Conservation (phyloP, 2,797 vertebrate genomes). For the Syndactyla subalaris region DNA sequence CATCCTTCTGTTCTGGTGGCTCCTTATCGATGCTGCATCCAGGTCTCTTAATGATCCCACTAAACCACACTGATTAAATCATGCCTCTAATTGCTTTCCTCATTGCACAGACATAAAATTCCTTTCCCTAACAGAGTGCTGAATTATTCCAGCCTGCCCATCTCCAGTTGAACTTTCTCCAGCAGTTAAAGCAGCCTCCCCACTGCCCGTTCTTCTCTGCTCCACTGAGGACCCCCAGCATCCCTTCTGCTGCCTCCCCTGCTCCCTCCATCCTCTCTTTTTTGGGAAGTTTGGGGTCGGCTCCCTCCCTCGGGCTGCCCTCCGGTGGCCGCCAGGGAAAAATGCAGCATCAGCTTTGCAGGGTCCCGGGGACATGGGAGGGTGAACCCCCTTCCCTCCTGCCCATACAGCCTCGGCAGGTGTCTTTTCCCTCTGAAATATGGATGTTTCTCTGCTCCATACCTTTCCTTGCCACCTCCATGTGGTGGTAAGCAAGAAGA, state of each 20-base stretch:
- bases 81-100: constrained; percentile 26
- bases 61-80: constrained; percentile 49
- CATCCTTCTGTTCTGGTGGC: neutral
- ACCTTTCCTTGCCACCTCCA: neutral
- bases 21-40: neutral
- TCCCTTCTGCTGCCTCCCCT: neutral
- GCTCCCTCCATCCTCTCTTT: neutral
- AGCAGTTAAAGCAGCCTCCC: neutral
- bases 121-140: neutral
- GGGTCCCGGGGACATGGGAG: neutral
- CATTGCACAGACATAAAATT: neutral
- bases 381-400: neutral
- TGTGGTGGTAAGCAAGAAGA: neutral
- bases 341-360: neutral
- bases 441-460: neutral
- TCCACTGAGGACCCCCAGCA: neutral
- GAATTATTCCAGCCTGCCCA: neutral
- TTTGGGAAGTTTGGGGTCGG: constrained; percentile 17
- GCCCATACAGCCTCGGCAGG: neutral
- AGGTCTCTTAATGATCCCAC: neutral
- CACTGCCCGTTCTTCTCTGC: neutral
- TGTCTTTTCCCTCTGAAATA: neutral
- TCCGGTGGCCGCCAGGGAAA: constrained; percentile 68
- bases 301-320: constrained; percentile 74
- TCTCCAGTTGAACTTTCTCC: neutral